Evolutionary conservation across 37 sponge, comb jelly and placozoan species (phyloP).

Genomic region (Halisarca cf. caerulea): DNA sequence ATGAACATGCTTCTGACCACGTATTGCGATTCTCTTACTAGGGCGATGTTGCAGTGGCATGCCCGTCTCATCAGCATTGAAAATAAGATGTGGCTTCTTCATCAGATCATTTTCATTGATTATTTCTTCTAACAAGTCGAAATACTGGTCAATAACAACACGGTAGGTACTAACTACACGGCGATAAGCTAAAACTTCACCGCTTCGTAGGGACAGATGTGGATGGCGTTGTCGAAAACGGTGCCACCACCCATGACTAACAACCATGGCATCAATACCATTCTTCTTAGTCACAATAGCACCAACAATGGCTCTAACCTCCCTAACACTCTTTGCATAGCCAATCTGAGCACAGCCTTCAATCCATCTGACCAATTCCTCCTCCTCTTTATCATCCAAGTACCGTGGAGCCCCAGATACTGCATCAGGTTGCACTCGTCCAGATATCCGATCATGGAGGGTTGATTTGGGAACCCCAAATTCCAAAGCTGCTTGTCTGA

Average conservation of each 20-base stretch:
- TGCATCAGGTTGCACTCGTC: slow-evolving; percentile 14
- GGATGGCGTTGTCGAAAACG: slow-evolving; percentile 36
- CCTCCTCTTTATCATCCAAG: slow-evolving; percentile 41
- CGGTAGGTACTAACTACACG: slow-evolving; percentile 23
- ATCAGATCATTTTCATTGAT: slow-evolving; percentile 21
- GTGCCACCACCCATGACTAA: slow-evolving; percentile 59
- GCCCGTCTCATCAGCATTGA: slow-evolving; percentile 57
- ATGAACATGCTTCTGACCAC: slow-evolving; percentile 40
- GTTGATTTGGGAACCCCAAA: slow-evolving; percentile 9
- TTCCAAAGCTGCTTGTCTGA: too few relatives aligned
- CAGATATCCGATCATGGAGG: slow-evolving; percentile 25
- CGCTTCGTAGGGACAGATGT: slow-evolving; percentile 13
- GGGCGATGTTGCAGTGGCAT: slow-evolving; percentile 42
- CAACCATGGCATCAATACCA: not conserved
- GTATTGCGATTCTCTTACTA: slow-evolving; percentile 24
- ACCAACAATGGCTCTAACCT: slow-evolving; percentile 34
- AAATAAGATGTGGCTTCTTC: slow-evolving; percentile 35
- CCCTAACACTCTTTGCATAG: slow-evolving; percentile 37
- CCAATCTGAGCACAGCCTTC: slow-evolving; percentile 46
- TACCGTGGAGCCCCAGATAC: slow-evolving; percentile 11
- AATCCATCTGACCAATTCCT: slow-evolving; percentile 21
- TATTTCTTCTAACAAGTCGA: slow-evolving; percentile 37
- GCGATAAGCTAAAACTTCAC: slow-evolving; percentile 19
- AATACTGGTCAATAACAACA: slow-evolving; percentile 30
- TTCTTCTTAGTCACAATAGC: slow-evolving; percentile 17